Base-by-base conservation (phyloP, 1,140 invertebrate species). In the Tetragonula clypearis region DNA sequence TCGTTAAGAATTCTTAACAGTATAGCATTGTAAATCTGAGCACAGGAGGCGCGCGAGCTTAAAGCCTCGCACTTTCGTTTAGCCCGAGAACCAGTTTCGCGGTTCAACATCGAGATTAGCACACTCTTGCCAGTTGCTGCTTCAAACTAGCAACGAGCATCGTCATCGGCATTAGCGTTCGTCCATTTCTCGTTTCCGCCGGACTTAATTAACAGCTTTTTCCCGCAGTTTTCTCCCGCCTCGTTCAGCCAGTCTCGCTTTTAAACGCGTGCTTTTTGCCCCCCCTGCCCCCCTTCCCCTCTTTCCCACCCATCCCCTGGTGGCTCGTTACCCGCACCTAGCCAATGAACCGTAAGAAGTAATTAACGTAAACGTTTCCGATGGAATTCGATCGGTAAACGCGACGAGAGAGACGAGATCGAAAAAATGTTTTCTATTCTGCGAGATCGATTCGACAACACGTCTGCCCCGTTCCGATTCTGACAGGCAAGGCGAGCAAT, bases 311-410 rank as follows among this genome's bases (percentile, higher is more conserved):
- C 41, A 41, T 8, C 6, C 6, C 41, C 41, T 30, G 41, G 41
- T 49, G 66, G 65, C 82, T 90, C 79, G 66, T 87, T 90, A 35
- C 49, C 62, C 68, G 41, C 41, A 8, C 26, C n/a, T 35, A 62
- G 58, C 65, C 83, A 83, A 86, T 90, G 80, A 85, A 73, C 87
- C 82, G 74, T 83, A 73, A 75, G 53, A 79, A 90, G 89, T 84
- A 87, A 91, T 91, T 91, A 90, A 84, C 82, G 89, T 88, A 80
- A 90, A 88, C 85, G 78, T 26, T 66, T 49, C 41, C 41, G 41
- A 49, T 49, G 41, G 41, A 49, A 49, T 49, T 49, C 41, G 41
- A 49, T 49, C 41, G 41, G 41, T 8, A 49, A 49, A 49, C 41
- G 41, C 41, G 35, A 35, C 35, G 35, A 49, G 41, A 49, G 41